phyloP scores from a whole-genome alignment of 1,140 invertebrate genomes.

The Heterodera schachtii region DNA sequence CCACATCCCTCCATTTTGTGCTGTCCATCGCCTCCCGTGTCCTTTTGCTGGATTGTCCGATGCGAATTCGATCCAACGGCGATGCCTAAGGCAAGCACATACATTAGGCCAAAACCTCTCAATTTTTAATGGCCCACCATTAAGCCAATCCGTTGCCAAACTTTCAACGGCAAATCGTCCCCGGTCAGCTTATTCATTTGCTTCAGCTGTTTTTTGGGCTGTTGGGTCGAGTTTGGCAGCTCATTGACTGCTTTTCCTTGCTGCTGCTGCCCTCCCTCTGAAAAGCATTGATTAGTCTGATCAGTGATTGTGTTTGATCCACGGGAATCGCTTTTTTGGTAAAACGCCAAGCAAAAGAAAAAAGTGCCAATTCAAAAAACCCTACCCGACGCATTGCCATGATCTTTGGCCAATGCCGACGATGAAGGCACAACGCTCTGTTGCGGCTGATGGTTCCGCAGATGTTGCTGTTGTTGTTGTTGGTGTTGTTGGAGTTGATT shows the following conservation, averaged over 20 bases:
- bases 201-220: too few species aligned
- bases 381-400: neutral
- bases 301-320: too few species aligned
- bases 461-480: neutral
- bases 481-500: neutral
- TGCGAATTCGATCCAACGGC: slow-evolving; percentile 31
- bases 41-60: slow-evolving; percentile 17
- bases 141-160: neutral
- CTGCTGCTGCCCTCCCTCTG: neutral
- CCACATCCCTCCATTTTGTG: slow-evolving; percentile 12
- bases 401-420: too few species aligned
- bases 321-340: neutral
- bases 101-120: neutral
- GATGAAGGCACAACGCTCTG: neutral
- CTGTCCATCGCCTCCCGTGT: neutral
- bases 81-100: neutral
- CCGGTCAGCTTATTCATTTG: too few species aligned
- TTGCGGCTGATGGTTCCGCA: neutral
- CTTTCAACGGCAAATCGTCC: neutral
- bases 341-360: neutral
- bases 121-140: neutral
- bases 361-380: neutral
- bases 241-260: neutral
- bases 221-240: too few species aligned
- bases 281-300: too few species aligned